Conservation (phyloP, 2,888 invertebrate genomes). For the Ariolimax columbianus region DNA sequence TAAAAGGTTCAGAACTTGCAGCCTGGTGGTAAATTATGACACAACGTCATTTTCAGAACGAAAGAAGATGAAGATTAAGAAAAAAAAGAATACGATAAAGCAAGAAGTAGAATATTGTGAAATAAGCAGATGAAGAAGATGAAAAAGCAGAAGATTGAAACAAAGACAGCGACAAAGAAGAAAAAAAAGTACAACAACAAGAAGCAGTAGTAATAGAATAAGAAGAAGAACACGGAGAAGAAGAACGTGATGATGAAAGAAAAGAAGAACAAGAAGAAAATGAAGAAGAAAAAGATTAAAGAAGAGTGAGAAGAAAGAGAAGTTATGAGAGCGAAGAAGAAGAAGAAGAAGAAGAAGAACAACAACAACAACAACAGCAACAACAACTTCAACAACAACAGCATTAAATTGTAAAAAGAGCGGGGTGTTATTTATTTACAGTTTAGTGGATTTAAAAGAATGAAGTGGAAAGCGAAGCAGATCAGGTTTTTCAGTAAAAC, state of each 20-base stretch:
- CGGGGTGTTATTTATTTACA: no score
- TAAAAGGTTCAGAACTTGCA: no score
- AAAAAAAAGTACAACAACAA: conserved; percentile 22
- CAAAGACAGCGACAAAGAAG: neutral
- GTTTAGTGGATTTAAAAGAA: neutral
- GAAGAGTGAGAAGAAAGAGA: no score
- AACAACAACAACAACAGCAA: conserved; percentile 17
- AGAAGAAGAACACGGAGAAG: no score
- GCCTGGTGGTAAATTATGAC: no score
- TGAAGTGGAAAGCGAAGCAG: neutral
- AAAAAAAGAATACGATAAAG: conserved; percentile 2
- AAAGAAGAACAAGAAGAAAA: neutral
- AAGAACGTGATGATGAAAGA: neutral
- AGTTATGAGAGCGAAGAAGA: conserved; percentile 9
- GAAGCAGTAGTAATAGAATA: no score
- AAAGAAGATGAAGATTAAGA: no score
- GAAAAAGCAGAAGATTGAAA: neutral
- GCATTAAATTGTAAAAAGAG: neutral
- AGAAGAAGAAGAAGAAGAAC: conserved; percentile 25
- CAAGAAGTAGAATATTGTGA: conserved; percentile 5
- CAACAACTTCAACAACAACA: conserved; percentile 6
- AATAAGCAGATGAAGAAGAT: conserved; percentile 5
- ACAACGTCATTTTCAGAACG: no score
- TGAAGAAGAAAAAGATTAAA: no score
- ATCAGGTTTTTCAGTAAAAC: no score